phyloP scores from a whole-genome alignment of 1,140 invertebrate species.

The Drosophila punjabiensis region DNA sequence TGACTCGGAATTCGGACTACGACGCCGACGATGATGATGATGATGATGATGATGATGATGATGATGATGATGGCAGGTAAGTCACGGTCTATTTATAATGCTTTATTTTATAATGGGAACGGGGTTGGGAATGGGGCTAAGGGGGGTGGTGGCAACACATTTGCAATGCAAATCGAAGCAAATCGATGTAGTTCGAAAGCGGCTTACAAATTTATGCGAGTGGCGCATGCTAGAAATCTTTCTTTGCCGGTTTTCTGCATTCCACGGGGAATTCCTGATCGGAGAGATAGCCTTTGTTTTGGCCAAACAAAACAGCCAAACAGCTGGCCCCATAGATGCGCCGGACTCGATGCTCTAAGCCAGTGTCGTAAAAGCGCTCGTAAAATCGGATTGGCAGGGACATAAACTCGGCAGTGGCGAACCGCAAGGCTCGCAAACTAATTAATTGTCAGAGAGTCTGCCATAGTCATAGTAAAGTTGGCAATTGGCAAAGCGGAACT shows the following conservation, averaged over 20 bases:
- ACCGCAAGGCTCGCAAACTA: slow-evolving; percentile 17
- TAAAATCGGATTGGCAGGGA: slow-evolving; percentile 32
- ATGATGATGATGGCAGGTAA: slow-evolving; percentile 57
- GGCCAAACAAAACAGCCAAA: slow-evolving; percentile 15
- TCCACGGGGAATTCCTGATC: slow-evolving; percentile 61
- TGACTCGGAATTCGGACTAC: slow-evolving; percentile 23
- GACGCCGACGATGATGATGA: background rate
- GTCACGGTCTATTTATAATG: slow-evolving; percentile 51
- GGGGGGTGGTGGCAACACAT: slow-evolving; percentile 18
- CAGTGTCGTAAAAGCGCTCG: slow-evolving; percentile 39
- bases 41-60: slow-evolving; percentile 19
- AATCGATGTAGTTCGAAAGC: slow-evolving; percentile 48
- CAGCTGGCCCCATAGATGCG: slow-evolving; percentile 26
- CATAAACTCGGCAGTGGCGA: slow-evolving; percentile 23
- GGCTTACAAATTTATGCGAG: slow-evolving; percentile 66
- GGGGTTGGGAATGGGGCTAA: background rate
- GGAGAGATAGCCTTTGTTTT: slow-evolving; percentile 43
- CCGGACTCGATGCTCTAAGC: slow-evolving; percentile 2
- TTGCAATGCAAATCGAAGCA: slow-evolving; percentile 60
- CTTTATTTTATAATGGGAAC: slow-evolving; percentile 10
- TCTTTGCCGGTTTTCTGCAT: slow-evolving; percentile 48
- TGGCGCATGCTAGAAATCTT: slow-evolving; percentile 55
- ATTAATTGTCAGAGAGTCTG: slow-evolving; percentile 31
- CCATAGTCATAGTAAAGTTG: slow-evolving; percentile 24
- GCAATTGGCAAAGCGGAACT: slow-evolving; percentile 19